phyloP scores from a whole-genome alignment of 2,797 vertebrate species.

The Ctenopoma multispine region DNA sequence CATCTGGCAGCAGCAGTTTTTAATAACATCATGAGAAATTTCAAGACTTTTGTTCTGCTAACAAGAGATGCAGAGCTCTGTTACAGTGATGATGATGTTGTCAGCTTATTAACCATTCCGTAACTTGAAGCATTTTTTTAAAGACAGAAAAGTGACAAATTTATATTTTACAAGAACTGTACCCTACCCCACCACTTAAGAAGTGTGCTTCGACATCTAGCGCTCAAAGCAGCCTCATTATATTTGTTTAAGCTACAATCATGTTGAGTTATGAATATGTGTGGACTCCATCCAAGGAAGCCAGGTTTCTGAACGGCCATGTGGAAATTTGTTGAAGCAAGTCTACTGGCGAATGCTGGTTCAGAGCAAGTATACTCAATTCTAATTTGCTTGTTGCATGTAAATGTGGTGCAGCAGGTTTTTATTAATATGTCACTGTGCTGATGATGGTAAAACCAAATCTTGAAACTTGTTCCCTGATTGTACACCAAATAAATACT shows the following conservation, averaged over 20 bases:
- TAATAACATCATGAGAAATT: conserved; percentile 45
- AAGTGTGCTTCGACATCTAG: conserved; percentile 32
- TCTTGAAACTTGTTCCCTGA: conserved; percentile 14
- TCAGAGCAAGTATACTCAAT: conserved; percentile 15
- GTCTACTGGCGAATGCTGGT: conserved; percentile 33
- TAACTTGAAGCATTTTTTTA: conserved; percentile 23
- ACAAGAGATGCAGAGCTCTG: conserved; percentile 18
- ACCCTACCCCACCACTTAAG: conserved; percentile 15
- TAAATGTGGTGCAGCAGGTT: conserved; percentile 36
- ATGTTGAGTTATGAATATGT: conserved; percentile 38
- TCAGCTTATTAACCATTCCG: conserved; percentile 44
- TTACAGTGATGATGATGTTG: conserved; percentile 28
- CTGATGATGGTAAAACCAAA: conserved; percentile 17
- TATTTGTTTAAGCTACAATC: conserved; percentile 43
- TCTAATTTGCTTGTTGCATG: conserved; percentile 32
- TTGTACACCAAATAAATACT: background rate
- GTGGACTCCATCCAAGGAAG: conserved; percentile 18
- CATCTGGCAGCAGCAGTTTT: conserved; percentile 41
- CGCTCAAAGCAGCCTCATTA: conserved; percentile 33
- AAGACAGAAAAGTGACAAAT: conserved; percentile 48
- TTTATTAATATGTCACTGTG: conserved; percentile 26
- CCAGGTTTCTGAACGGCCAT: conserved; percentile 40
- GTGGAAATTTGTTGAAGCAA: conserved; percentile 48
- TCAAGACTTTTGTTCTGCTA: conserved; percentile 25
- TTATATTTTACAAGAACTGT: conserved; percentile 29